Evolutionary conservation across 2,888 invertebrate genomes (phyloP).

Genomic region (Unio delphinus): DNA sequence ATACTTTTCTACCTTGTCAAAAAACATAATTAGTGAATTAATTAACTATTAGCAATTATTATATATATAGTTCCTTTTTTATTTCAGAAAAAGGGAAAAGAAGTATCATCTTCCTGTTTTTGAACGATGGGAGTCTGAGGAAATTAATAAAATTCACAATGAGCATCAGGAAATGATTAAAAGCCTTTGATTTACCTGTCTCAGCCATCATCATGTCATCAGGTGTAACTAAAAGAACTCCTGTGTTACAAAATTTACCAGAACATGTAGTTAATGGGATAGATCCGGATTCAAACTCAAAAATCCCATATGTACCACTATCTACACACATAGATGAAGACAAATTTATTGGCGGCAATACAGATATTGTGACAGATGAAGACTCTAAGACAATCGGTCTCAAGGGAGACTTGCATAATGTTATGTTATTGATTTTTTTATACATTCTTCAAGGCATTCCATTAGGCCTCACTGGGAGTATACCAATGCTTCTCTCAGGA

Average conservation of each 20-base stretch:
- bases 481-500: slow-evolving; percentile 96
- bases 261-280: slow-evolving; percentile 22
- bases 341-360: not conserved
- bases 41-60: no score
- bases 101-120: no score
- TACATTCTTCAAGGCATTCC: slow-evolving; percentile 92
- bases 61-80: no score
- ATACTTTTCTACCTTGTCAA: no score
- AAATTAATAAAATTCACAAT: no score
- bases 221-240: no score
- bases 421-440: slow-evolving; percentile 89
- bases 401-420: slow-evolving; percentile 76
- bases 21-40: no score
- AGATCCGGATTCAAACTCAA: slow-evolving; percentile 28
- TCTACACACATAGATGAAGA: slow-evolving; percentile 7
- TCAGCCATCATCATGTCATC: no score
- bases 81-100: no score
- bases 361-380: not conserved
- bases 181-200: no score
- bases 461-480: slow-evolving; percentile 91
- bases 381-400: slow-evolving; percentile 20
- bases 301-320: slow-evolving; percentile 46
- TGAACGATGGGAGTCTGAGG: no score
- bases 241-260: not conserved
- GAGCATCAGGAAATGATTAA: no score